Base-by-base conservation (phyloP, 2,888 invertebrate species). In the Heliconius ethilla region DNA sequence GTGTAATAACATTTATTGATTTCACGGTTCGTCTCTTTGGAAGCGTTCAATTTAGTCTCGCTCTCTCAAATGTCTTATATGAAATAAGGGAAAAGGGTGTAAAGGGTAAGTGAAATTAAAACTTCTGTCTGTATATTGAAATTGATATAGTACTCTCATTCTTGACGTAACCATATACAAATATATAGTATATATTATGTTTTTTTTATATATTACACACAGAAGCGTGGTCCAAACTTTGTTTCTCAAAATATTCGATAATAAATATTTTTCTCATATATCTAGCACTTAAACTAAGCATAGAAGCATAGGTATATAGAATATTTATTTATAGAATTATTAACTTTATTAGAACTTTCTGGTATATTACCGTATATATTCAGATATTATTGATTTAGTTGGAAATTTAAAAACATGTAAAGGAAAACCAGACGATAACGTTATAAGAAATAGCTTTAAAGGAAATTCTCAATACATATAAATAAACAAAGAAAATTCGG, bases 401-500 rank as follows among this genome's bases (percentile, higher is more conserved):
- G n/a, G 37, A 37, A 66, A 66, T 66, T 37, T 66, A 66, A 11
- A 10, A 33, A 66, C 22, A 10, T 18, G n/a, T 66, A 11, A 66
- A 27, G 22, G 18, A 33, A 59, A 59, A 33, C 3, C 18, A n/a
- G 5, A 72, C 55, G 1, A 37, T 59, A 15, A 59, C n/a, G 25
- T n/a, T n/a, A n/a, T n/a, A n/a, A n/a, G n/a, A n/a, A n/a, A n/a
- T n/a, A n/a, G n/a, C 72, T 40, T 75, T 67, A 76, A 75, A 84
- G 75, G 82, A 83, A 15, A 5, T 45, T 33, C 27, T 27, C 27
- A 27, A 3, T 27, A 27, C 2, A 27, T 82, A 81, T 80, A 82
- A 84, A 81, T 83, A 66, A 37, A 67, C 83, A 83, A 79, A 78
- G 75, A 80, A 81, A 80, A 74, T 79, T 81, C 82, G 82, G 84